Conservation (phyloP, 1,140 invertebrate species). For the Radopholus similis region DNA sequence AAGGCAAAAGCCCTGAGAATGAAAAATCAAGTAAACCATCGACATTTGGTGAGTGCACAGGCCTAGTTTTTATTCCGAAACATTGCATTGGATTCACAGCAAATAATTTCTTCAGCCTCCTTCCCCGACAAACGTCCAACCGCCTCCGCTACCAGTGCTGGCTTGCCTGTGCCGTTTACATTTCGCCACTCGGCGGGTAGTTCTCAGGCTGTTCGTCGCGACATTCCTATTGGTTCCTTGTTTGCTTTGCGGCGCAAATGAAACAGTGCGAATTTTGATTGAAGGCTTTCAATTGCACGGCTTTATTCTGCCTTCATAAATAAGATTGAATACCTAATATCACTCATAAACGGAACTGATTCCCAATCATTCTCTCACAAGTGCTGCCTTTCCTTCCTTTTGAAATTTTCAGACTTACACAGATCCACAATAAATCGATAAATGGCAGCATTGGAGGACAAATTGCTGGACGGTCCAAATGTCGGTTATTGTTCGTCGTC, state of each 20-base stretch:
- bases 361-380: neutral
- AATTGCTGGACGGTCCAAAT: slow-evolving; percentile 44
- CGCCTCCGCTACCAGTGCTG: too few species aligned
- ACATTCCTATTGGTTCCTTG: slow-evolving; percentile 16
- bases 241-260: neutral
- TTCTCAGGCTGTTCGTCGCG: slow-evolving; percentile 19
- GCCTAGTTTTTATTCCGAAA: too few species aligned
- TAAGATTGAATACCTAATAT: neutral
- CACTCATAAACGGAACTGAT: neutral
- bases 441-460: slow-evolving; percentile 46
- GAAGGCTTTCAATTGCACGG: neutral
- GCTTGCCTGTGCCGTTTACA: slow-evolving; percentile 12
- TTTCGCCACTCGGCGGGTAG: slow-evolving; percentile 12
- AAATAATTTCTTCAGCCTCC: too few species aligned
- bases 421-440: slow-evolving; percentile 7
- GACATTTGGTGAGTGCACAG: too few species aligned
- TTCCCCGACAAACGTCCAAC: too few species aligned
- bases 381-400: too few species aligned
- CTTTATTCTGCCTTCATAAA: neutral
- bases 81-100: too few species aligned
- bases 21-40: too few species aligned
- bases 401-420: too few species aligned
- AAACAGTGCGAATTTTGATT: too few species aligned
- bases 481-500: slow-evolving; percentile 44
- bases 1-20: too few species aligned